A percentile compares a stretch with the other conserved stretches of the same genome.
phyloP scores from a whole-genome alignment of 2,113 vertebrate genomes.

The Percina caprodes region DNA sequence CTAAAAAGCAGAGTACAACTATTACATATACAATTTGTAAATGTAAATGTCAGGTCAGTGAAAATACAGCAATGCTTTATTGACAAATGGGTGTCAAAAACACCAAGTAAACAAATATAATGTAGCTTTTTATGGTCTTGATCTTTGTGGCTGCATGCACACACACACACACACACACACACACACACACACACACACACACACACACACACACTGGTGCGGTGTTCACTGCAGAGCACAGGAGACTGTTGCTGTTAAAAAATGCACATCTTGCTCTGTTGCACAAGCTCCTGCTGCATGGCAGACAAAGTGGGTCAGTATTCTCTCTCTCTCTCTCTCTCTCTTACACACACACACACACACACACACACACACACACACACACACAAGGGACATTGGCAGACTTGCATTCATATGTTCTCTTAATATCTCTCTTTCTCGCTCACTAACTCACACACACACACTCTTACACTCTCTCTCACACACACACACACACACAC shows the following conservation, averaged over 20 bases:
- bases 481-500: constrained; percentile 1
- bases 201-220: constrained; percentile 10
- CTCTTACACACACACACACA: constrained; percentile 2
- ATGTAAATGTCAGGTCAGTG: neutral
- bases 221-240: constrained; percentile 55
- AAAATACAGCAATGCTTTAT: neutral
- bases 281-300: constrained; percentile 76
- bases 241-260: constrained; percentile 78
- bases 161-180: neutral
- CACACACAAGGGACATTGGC: constrained; percentile 23
- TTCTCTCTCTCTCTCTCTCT: too few species aligned
- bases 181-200: constrained; percentile 7
- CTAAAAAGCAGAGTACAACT: neutral
- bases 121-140: constrained; percentile 12
- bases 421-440: constrained; percentile 33
- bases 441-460: constrained; percentile 7
- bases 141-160: constrained; percentile 5
- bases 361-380: constrained; percentile 19
- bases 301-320: constrained; percentile 77
- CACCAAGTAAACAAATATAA: too few species aligned
- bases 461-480: too few species aligned
- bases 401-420: constrained; percentile 45
- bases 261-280: constrained; percentile 78
- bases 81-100: neutral
- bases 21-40: too few species aligned